Base-by-base conservation (phyloP, 2,113 vertebrate genomes). In the Eira barbara region DNA sequence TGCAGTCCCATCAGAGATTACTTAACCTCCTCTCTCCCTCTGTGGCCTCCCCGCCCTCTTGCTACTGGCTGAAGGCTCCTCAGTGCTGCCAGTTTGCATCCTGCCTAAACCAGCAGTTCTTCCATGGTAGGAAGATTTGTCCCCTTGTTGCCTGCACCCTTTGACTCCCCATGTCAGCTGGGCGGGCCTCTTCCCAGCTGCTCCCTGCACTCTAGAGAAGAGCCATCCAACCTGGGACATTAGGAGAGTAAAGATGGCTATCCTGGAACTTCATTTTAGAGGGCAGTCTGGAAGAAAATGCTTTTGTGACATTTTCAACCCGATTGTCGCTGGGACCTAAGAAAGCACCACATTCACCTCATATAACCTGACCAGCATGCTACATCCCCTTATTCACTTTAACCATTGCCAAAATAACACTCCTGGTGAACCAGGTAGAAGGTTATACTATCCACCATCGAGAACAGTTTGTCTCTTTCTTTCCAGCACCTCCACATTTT, bases 1-100 rank as follows among this genome's bases (percentile, higher is more conserved):
- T 59, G 27, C 23, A 7, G 1, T 0, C 25, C 42, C 9, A 4
- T 7, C 1, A 0, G 74, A n/a, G 31, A 27, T 27, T 20, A 9
- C 27, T 45, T 84, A 39, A 49, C 39, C 11, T 69, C 29, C 15
- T 78, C 55, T 18, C 27, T 65, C 82, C 81, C 61, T 36, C 31
- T 0, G 0, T 7, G 29, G 14, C 9, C 29, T 71, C 59, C 57
- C n/a, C 29, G 31, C 17, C 17, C 34, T 49, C 65, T 23, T 12
- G 0, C 42, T 23, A 7, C 49, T 59, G 59, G 25, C 20, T n/a
- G 52, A 31, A 61, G 4, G 39, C 29, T 45, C 67, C 73, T 81
- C 13, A 55, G 23, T 17, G 1, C 49, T 65, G 14, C 20, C 31
- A 23, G 47, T 25, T 61, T 69, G 3, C 1, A 4, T 79, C 34